Percentiles rank a stretch among this genome's conserved stretches.
Conservation (phyloP, 2,888 invertebrate genomes). For the Plebejus anna region DNA sequence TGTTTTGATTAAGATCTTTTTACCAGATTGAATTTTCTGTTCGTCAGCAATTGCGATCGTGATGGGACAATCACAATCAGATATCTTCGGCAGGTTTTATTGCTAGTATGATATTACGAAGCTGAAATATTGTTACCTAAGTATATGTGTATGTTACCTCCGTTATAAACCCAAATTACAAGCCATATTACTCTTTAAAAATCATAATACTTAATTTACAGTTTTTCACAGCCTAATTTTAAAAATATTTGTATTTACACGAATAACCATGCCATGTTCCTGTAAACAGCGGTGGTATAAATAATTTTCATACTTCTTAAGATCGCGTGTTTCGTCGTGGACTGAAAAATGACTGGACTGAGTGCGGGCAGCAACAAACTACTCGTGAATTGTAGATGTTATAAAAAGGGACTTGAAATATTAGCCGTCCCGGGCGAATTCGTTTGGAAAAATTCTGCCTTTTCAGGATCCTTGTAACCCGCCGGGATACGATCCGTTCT, state of each 20-base stretch:
- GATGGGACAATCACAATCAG: background rate
- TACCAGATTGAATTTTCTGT: background rate
- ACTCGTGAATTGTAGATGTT: background rate
- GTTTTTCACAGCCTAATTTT: background rate
- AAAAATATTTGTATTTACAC: background rate
- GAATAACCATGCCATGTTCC: background rate
- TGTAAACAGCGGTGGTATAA: background rate
- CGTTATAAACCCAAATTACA: background rate
- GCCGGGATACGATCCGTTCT: background rate
- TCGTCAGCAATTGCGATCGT: background rate
- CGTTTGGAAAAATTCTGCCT: constrained; percentile 20
- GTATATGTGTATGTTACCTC: background rate
- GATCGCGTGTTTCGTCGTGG: background rate
- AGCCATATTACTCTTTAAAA: background rate
- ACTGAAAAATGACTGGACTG: background rate
- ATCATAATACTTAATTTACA: background rate
- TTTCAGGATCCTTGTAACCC: constrained; percentile 7
- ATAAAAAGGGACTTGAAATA: constrained; percentile 19
- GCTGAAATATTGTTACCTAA: background rate
- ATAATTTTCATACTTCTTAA: background rate
- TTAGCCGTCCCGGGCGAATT: constrained; percentile 7
- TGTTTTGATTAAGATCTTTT: background rate
- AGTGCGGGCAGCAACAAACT: background rate
- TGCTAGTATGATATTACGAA: background rate
- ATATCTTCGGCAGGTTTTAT: background rate